A percentile compares a stretch with the other conserved stretches of the same genome.
These are phyloP conservation scores for Oppia nitens DNA, from an alignment of 1,140 invertebrate species.

Conservation along the genomic window DNA sequence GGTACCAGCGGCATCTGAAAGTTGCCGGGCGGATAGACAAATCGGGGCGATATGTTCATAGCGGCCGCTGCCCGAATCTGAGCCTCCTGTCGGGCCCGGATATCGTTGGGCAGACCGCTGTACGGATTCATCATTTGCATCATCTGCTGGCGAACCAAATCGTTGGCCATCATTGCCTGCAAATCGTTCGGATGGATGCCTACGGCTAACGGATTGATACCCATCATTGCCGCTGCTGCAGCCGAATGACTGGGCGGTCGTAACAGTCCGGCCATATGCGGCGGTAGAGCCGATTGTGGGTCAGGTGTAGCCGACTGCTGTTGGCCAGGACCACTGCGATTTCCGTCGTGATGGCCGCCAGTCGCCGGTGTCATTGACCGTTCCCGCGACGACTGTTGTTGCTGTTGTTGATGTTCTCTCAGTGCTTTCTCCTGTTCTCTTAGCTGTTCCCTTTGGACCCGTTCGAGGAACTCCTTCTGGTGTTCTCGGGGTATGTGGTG, in stretches of 20 bases:
- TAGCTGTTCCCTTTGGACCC: constrained; percentile 14
- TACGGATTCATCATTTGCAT: constrained; percentile 17
- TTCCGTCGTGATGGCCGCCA: not conserved
- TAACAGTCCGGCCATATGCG: constrained; percentile 11
- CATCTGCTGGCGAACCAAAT: constrained; percentile 19
- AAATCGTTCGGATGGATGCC: constrained; percentile 15
- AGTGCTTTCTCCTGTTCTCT: constrained; percentile 8
- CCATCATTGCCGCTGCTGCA: too few relatives aligned
- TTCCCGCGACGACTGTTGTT: constrained; percentile 15
- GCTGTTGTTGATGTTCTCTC: constrained; percentile 18
- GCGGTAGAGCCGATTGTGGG: constrained; percentile 9
- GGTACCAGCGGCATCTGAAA: not conserved
- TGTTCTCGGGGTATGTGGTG: constrained; percentile 17
- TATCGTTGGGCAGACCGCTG: constrained; percentile 12
- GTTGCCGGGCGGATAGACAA: not conserved
- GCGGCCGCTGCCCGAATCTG: constrained; percentile 9
- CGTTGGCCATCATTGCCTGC: not conserved
- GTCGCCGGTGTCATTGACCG: constrained; percentile 17
- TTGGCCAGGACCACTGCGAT: not conserved
- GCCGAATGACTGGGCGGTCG: constrained; percentile 16
- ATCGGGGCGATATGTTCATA: not conserved
- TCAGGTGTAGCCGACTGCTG: constrained; percentile 17
- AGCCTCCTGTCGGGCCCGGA: constrained; percentile 20
- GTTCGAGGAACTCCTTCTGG: constrained; percentile 5
- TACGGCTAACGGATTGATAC: constrained; percentile 16